Evolutionary conservation across 2,113 vertebrate genomes (phyloP).

Genomic region (Myiagra hebetior): DNA sequence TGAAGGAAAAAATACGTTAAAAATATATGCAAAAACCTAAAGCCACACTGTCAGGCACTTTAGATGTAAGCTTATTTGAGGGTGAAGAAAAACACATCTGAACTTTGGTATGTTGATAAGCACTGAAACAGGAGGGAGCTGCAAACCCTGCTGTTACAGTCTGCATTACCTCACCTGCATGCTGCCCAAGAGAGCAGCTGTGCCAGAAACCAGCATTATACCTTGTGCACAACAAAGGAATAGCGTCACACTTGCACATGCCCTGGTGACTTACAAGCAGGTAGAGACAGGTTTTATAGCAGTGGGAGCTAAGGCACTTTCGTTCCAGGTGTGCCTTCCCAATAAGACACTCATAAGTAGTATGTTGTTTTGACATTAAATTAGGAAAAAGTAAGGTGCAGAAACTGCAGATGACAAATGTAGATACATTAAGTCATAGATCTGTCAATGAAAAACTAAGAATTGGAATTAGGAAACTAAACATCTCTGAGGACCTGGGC

Average conservation of each 20-base stretch:
- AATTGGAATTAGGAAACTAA: neutral
- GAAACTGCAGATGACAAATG: neutral
- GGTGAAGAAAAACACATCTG: neutral
- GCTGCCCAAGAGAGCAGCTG: neutral
- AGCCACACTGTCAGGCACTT: neutral
- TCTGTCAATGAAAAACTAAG: neutral
- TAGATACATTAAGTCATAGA: neutral
- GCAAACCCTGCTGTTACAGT: neutral
- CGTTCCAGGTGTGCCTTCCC: neutral
- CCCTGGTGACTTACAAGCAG: neutral
- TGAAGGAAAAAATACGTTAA: neutral
- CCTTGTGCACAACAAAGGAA: neutral
- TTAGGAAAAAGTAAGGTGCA: neutral
- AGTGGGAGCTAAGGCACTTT: neutral
- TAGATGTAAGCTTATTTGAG: neutral
- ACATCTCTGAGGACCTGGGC: neutral
- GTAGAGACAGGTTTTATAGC: constrained; percentile 12
- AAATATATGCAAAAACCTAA: neutral
- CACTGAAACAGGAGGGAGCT: neutral
- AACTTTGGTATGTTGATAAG: neutral
- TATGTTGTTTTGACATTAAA: neutral
- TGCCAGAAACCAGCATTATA: neutral
- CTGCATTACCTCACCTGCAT: neutral
- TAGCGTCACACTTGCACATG: neutral
- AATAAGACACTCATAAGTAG: neutral